Conservation (phyloP, 2,797 vertebrate species). For the Gymnopithys bicolor region DNA sequence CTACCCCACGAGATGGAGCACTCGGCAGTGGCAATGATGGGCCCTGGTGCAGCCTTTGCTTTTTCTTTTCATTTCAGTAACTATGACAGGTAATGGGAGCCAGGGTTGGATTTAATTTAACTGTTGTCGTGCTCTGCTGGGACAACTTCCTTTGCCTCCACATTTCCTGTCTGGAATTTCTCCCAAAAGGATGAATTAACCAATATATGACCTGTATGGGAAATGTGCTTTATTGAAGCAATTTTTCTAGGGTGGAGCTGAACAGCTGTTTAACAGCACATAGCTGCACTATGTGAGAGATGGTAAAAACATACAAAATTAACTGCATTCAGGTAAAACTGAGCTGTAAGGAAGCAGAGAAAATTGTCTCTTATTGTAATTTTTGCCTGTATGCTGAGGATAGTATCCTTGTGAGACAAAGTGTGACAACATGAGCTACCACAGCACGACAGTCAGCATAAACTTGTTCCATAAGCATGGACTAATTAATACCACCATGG, state of each 20-base stretch:
- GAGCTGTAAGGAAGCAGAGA: not conserved
- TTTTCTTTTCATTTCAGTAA: conserved; percentile 12
- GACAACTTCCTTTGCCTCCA: conserved; percentile 53
- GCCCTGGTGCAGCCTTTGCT: not conserved
- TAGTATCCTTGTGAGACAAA: not conserved
- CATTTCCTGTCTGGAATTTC: conserved; percentile 52
- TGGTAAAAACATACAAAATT: not conserved
- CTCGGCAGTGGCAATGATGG: not conserved
- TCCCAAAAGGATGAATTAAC: conserved; percentile 59
- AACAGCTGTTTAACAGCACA: conserved; percentile 45
- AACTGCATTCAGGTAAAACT: not conserved
- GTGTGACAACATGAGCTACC: not conserved
- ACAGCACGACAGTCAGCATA: not conserved
- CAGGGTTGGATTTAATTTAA: conserved; percentile 33
- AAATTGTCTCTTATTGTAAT: not conserved
- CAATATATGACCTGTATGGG: conserved; percentile 60
- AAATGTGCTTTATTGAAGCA: conserved; percentile 56
- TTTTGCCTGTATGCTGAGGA: not conserved
- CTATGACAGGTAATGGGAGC: conserved; percentile 23
- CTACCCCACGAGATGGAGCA: not conserved
- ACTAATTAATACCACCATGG: not conserved
- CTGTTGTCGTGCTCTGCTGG: conserved; percentile 15
- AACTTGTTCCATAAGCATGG: not conserved
- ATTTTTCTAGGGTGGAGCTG: conserved; percentile 57
- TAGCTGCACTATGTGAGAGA: not conserved